These are phyloP conservation scores for Kryptopterus vitreolus DNA, from an alignment of 2,797 vertebrate species.

Conservation along the genomic window DNA sequence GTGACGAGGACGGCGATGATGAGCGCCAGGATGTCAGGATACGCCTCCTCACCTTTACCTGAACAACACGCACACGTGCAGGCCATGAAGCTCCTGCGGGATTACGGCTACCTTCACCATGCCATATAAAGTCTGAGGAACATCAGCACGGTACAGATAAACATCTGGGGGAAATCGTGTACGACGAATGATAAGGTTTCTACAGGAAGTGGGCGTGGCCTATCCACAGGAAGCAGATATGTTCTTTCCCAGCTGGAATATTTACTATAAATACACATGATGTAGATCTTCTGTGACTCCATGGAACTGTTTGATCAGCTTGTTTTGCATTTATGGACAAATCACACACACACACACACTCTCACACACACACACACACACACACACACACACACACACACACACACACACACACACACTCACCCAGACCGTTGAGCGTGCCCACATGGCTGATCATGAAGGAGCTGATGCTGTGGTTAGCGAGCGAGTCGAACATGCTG, in stretches of 20 bases:
- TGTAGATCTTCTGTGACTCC: background rate
- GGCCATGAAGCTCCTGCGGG: background rate
- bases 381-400: background rate
- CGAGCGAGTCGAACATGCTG: slow-evolving; percentile 97
- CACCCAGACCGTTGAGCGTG: slow-evolving; percentile 87
- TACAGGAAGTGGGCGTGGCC: background rate
- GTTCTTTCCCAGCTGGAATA: background rate
- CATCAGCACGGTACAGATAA: background rate
- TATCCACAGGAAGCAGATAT: slow-evolving; percentile 22
- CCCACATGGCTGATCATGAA: slow-evolving; percentile 90
- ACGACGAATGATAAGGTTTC: background rate
- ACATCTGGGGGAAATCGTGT: background rate
- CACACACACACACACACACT: slow-evolving; percentile 50
- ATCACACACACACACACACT: background rate
- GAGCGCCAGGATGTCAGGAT: slow-evolving; percentile 92
- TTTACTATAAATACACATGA: background rate
- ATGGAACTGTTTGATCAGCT: background rate
- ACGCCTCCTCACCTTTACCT: slow-evolving; percentile 96
- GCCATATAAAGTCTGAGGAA: background rate
- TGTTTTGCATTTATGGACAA: background rate
- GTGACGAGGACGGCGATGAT: slow-evolving; percentile 92
- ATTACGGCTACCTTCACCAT: background rate
- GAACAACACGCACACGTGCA: background rate
- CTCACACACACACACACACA: background rate
- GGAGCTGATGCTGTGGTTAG: slow-evolving; percentile 93